Base-by-base conservation (phyloP, 1,140 invertebrate genomes). In the Lordiphosa clarofinis region DNA sequence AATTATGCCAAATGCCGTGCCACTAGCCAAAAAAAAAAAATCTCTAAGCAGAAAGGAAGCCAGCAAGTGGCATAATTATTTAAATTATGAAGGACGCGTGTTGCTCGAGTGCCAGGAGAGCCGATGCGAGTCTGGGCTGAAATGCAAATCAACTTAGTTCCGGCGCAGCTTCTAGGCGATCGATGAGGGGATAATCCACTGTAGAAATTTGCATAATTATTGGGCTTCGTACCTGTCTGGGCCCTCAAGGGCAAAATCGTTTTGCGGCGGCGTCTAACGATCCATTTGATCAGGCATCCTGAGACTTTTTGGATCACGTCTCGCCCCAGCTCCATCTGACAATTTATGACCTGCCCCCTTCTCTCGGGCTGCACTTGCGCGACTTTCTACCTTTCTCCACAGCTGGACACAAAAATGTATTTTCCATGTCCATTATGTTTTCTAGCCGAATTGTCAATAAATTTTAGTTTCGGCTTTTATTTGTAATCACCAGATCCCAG, bases 1-100 rank as follows among this genome's bases (percentile, higher is more conserved):
- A 86, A 86, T 86, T 86, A 86, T 84, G 70, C 78, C 78, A 86
- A 86, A 79, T 82, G 76, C 72, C 68, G 78, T 76, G 68, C 72
- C 55, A 78, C 50, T 36, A 31, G 31, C 28, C 39, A 28, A 11
- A 21, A 50, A 44, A 15, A 15, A 15, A 76, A 65, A 81, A 76
- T 86, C 71, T 86, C 79, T 86, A 86, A 86, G 73, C 62, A 57
- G 73, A 86, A 74, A 86, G 74, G 70, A 86, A 86, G 74, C 74
- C 74, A 86, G 73, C 78, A 84, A 84, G 78, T 84, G 78, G 78
- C 73, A 86, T 76, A 86, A 86, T 86, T 86, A 86, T 86, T 86
- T 74, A 86, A 86, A 86, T 86, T 86, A 86, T 86, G 81, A 84
- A 84, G 78, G 78, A 84, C 78, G 78, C 78, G 78, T 84, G 78